Evolutionary conservation across 1,140 invertebrate genomes (phyloP).

Genomic region (Anoplolepis gracilipes): DNA sequence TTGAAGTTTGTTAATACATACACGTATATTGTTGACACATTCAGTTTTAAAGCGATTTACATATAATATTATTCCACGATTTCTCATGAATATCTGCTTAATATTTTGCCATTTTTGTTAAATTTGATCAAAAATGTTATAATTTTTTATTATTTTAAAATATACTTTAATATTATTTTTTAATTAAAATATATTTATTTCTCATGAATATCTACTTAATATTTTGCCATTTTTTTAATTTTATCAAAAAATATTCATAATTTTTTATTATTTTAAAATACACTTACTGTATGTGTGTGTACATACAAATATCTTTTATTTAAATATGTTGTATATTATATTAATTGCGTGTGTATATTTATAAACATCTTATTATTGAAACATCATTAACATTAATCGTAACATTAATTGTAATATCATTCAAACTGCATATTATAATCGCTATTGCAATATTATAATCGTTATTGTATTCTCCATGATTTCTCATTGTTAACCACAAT

Average conservation of each 20-base stretch:
- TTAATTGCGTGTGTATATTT: neutral
- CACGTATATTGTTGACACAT: neutral
- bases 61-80: too few relatives aligned
- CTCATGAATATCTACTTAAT: too few relatives aligned
- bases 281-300: neutral
- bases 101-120: too few relatives aligned
- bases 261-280: slow-evolving; percentile 2
- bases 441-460: neutral
- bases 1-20: slow-evolving; percentile 1
- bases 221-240: neutral
- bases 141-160: too few relatives aligned
- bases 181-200: too few relatives aligned
- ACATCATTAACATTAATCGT: too few relatives aligned
- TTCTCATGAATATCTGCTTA: too few relatives aligned
- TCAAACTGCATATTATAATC: neutral
- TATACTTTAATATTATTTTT: too few relatives aligned
- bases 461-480: neutral
- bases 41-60: neutral
- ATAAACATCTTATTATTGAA: neutral
- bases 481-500: neutral
- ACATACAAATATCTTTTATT: neutral
- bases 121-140: too few relatives aligned
- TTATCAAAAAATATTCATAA: neutral
- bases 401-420: neutral
- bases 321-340: neutral